phyloP scores from a whole-genome alignment of 2,113 vertebrate species.

The Montifringilla adamsi region DNA sequence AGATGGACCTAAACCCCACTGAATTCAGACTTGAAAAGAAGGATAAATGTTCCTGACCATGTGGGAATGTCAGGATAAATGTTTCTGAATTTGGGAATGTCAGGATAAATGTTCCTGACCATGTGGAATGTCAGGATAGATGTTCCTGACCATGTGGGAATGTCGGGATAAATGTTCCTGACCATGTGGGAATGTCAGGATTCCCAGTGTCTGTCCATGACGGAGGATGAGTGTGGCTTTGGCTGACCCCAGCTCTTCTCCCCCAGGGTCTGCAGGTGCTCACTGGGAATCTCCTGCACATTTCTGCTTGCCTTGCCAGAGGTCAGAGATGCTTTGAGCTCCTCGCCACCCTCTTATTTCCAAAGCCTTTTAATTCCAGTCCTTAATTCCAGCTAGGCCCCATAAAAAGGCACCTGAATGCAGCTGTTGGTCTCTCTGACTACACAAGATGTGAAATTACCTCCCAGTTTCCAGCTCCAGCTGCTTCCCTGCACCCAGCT shows the following conservation, averaged over 20 bases:
- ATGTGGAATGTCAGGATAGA: no score
- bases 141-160: no score
- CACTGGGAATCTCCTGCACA: background rate
- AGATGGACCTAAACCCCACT: background rate
- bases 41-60: background rate
- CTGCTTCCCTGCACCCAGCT: background rate
- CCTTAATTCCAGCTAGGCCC: no score
- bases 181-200: background rate
- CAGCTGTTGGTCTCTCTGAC: background rate
- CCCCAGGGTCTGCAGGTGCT: background rate
- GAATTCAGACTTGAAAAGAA: background rate
- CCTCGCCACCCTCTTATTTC: background rate
- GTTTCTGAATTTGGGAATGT: no score
- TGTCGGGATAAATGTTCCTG: no score
- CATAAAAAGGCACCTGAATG: background rate
- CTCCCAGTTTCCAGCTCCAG: background rate
- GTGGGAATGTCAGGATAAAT: background rate
- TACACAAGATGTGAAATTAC: background rate
- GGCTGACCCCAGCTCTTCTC: background rate
- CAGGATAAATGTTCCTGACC: background rate
- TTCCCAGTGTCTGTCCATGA: background rate
- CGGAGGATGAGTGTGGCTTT: background rate
- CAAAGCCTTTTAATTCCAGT: background rate
- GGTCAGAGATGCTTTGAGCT: background rate
- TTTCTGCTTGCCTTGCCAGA: background rate